phyloP scores from a whole-genome alignment of 2,888 invertebrate genomes.

The Pseudococcus jackbeardsleyi region DNA sequence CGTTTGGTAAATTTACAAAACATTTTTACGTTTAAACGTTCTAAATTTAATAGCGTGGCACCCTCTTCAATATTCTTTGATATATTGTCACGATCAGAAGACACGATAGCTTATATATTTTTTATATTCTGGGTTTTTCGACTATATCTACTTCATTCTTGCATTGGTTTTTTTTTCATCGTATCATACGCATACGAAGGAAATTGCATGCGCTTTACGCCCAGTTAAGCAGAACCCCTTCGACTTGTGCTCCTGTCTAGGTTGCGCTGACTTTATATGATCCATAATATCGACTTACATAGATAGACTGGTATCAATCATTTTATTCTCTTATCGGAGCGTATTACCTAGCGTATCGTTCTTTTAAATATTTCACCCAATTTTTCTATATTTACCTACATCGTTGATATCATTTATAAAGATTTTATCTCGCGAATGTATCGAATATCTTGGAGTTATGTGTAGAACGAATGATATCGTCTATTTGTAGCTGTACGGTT shows the following conservation, averaged over 20 bases:
- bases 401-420: too few species aligned
- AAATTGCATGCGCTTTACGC: conserved; percentile 32
- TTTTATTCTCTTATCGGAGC: conserved; percentile 19
- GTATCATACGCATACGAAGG: neutral
- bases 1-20: conserved; percentile 32
- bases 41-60: conserved; percentile 47
- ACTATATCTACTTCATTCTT: neutral
- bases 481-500: too few species aligned
- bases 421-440: too few species aligned
- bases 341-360: neutral
- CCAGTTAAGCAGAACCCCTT: conserved; percentile 27
- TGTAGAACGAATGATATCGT: too few species aligned
- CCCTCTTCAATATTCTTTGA: conserved; percentile 42
- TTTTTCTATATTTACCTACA: too few species aligned
- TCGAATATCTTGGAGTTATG: too few species aligned
- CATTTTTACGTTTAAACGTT: conserved; percentile 37
- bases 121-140: neutral
- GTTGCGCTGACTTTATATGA: neutral
- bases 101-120: conserved; percentile 38
- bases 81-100: conserved; percentile 45
- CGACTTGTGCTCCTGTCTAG: neutral
- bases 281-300: conserved; percentile 24
- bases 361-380: neutral
- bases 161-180: neutral
- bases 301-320: conserved; percentile 41